These are phyloP conservation scores for Prionailurus bengalensis DNA, from an alignment of 2,113 vertebrate species.

Conservation along the genomic window DNA sequence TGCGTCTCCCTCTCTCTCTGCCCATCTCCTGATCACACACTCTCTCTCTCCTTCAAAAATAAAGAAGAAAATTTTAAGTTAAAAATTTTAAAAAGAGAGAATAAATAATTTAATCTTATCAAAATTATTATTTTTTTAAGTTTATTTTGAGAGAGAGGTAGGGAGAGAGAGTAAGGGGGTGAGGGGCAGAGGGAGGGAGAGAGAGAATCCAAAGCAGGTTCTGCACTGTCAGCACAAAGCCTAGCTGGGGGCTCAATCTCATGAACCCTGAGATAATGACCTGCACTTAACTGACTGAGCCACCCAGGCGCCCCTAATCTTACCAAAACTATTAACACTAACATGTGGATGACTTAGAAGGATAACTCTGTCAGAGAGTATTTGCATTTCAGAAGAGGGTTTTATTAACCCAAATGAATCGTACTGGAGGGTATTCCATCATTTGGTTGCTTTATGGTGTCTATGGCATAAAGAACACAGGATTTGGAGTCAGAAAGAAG, in stretches of 20 bases:
- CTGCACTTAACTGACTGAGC: too few species aligned
- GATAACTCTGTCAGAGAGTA: background rate
- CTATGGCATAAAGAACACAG: background rate
- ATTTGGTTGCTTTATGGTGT: background rate
- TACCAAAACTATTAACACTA: background rate
- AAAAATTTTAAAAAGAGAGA: background rate
- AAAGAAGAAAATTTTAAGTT: too few species aligned
- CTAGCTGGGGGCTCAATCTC: too few species aligned
- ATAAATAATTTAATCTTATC: background rate
- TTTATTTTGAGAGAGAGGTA: too few species aligned
- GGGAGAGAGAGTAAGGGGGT: too few species aligned
- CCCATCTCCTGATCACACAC: too few species aligned
- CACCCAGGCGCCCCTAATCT: background rate
- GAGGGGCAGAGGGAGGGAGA: too few species aligned
- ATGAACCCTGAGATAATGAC: too few species aligned
- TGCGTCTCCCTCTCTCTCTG: too few species aligned
- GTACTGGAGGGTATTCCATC: background rate
- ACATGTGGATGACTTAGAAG: background rate
- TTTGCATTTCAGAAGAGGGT: conserved; percentile 25
- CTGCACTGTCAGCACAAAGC: too few species aligned
- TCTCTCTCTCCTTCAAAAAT: too few species aligned
- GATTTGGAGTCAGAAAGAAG: conserved; percentile 1
- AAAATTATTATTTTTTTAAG: background rate
- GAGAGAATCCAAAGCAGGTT: too few species aligned
- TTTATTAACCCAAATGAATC: background rate